phyloP scores from a whole-genome alignment of 2,797 vertebrate species.

The Emys orbicularis region DNA sequence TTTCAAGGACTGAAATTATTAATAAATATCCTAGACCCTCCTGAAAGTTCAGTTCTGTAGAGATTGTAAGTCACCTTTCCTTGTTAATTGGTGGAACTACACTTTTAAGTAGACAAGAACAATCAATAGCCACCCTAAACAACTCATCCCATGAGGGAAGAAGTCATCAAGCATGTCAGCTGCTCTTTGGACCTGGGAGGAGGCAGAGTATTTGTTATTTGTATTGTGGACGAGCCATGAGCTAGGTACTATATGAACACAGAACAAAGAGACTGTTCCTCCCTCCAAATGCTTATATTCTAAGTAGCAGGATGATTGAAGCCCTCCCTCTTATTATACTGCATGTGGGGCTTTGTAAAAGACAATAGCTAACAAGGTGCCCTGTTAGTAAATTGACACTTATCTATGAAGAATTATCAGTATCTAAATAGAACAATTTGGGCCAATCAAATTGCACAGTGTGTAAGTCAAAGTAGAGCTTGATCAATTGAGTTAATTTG shows the following conservation, averaged over 20 bases:
- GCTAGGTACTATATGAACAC: too few species aligned
- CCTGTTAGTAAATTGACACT: not conserved
- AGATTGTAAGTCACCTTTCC: not conserved
- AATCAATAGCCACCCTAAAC: not conserved
- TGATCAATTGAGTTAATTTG: not conserved
- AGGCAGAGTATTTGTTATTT: not conserved
- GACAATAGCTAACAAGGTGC: too few species aligned
- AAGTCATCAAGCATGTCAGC: not conserved
- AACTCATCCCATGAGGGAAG: not conserved
- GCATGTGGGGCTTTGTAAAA: too few species aligned
- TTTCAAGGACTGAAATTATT: not conserved
- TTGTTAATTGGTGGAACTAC: not conserved
- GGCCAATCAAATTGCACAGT: not conserved
- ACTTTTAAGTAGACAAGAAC: not conserved
- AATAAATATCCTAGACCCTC: not conserved
- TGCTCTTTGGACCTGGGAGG: not conserved
- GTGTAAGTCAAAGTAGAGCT: not conserved
- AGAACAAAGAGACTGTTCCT: too few species aligned
- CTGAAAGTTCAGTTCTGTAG: not conserved
- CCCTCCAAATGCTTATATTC: too few species aligned
- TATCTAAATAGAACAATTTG: not conserved
- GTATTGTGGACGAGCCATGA: not conserved
- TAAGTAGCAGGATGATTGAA: too few species aligned
- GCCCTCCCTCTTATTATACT: too few species aligned
- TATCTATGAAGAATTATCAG: not conserved